Evolutionary conservation across 2,888 invertebrate species (phyloP).

Genomic region (Chrysolina oricalcia): DNA sequence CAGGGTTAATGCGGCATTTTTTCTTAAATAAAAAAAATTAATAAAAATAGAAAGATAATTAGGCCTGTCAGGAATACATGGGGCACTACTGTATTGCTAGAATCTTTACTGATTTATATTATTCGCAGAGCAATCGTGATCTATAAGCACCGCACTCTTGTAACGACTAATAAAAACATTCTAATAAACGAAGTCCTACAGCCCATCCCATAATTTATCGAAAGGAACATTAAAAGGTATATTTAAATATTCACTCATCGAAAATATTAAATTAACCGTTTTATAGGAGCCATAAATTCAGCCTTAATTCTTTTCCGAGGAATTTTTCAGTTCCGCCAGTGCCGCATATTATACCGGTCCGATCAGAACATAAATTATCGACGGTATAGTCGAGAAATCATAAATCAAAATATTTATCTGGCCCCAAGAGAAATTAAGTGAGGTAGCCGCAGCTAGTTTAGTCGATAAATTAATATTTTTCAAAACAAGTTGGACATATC

Average conservation of each 20-base stretch:
- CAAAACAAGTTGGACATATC: slow-evolving; percentile 47
- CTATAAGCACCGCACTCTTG: neutral
- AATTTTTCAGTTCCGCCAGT: slow-evolving; percentile 35
- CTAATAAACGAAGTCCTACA: neutral
- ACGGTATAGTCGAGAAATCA: slow-evolving; percentile 22
- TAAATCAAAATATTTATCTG: slow-evolving; percentile 48
- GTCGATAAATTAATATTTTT: slow-evolving; percentile 47
- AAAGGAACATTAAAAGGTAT: slow-evolving; percentile 27
- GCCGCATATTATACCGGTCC: slow-evolving; percentile 35
- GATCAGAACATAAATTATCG: slow-evolving; percentile 33
- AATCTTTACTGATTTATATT: neutral
- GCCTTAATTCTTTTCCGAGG: slow-evolving; percentile 38
- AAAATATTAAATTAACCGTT: slow-evolving; percentile 46
- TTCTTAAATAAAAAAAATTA: too few relatives aligned
- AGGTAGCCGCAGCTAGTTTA: slow-evolving; percentile 39
- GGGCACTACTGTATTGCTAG: neutral
- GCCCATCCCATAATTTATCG: slow-evolving; percentile 1
- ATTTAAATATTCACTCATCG: slow-evolving; percentile 36
- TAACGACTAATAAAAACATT: slow-evolving; percentile 17
- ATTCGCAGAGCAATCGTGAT: neutral
- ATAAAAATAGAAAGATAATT: too few relatives aligned
- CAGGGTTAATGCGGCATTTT: too few relatives aligned
- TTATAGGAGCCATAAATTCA: slow-evolving; percentile 37
- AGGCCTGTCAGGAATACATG: too few relatives aligned
- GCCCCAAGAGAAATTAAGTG: slow-evolving; percentile 40